phyloP scores from a whole-genome alignment of 2,888 invertebrate genomes.

The Slavum lentiscoides region DNA sequence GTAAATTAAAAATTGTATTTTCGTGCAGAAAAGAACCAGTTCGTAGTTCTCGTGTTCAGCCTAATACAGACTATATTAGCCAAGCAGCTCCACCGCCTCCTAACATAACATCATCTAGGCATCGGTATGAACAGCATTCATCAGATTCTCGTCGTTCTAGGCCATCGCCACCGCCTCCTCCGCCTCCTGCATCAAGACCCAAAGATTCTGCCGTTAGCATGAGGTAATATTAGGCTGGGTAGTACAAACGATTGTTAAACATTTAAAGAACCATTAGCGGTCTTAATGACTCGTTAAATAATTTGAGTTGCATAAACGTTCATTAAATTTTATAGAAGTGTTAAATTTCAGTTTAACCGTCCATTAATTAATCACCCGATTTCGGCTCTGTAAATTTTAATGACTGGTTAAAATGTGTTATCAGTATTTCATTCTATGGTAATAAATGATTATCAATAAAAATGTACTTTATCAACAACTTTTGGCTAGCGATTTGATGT shows the following conservation, averaged over 20 bases:
- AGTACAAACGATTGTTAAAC: background rate
- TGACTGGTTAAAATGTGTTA: too few species aligned
- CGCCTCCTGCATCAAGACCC: conserved; percentile 41
- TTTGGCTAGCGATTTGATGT: too few species aligned
- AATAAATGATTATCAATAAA: too few species aligned
- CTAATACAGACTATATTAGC: conserved; percentile 37
- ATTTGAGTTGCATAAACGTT: too few species aligned
- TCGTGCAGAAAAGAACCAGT: conserved; percentile 35
- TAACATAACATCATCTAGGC: conserved; percentile 47
- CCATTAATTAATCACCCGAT: too few species aligned
- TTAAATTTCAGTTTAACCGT: too few species aligned
- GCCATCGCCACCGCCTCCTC: conserved; percentile 44
- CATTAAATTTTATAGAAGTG: too few species aligned
- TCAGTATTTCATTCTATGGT: too few species aligned
- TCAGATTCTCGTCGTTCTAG: conserved; percentile 41
- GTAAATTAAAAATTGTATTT: background rate
- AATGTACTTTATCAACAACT: too few species aligned
- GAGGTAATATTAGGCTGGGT: background rate
- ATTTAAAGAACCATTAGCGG: too few species aligned
- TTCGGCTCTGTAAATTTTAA: too few species aligned
- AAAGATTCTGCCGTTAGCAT: conserved; percentile 48
- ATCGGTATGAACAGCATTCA: conserved; percentile 46
- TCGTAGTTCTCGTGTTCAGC: conserved; percentile 41
- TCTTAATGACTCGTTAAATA: too few species aligned
- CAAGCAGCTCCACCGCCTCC: conserved; percentile 46